Evolutionary conservation across 2,797 vertebrate genomes (phyloP).

Genomic region (Crax fasciolata): DNA sequence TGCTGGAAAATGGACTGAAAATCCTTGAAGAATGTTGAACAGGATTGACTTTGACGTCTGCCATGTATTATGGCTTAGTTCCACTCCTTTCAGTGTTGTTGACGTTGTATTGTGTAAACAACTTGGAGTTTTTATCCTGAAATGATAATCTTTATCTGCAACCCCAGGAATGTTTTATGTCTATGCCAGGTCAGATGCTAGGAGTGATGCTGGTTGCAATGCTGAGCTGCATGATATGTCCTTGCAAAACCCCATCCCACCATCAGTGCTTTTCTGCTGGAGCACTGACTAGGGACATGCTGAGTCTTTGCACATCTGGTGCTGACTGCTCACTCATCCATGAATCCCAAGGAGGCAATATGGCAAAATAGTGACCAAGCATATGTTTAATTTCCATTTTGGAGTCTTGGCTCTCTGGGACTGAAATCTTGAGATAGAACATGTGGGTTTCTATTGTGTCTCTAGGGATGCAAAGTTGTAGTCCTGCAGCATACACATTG

Average conservation of each 20-base stretch:
- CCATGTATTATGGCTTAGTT: background rate
- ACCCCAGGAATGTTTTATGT: background rate
- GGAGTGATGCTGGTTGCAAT: background rate
- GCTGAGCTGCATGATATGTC: background rate
- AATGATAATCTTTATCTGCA: background rate
- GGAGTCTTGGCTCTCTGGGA: constrained; percentile 58
- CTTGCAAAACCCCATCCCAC: background rate
- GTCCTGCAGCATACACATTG: constrained; percentile 48
- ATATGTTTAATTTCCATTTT: constrained; percentile 38
- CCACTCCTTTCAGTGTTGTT: background rate
- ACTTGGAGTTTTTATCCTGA: background rate
- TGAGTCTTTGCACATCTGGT: constrained; percentile 38
- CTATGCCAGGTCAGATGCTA: background rate
- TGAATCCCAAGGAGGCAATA: constrained; percentile 43
- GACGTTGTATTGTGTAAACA: background rate
- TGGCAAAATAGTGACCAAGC: background rate
- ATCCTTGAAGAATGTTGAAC: background rate
- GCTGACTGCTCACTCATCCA: constrained; percentile 23
- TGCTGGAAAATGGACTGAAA: background rate
- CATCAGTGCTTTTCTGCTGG: background rate
- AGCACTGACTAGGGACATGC: constrained; percentile 36
- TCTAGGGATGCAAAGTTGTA: constrained; percentile 58
- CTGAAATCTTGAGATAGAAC: constrained; percentile 80
- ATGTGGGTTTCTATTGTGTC: constrained; percentile 64
- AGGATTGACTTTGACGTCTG: background rate